Evolutionary conservation across 2,797 vertebrate species (phyloP), one percentile per base, ranked within the genome.

Genomic region (Smutsia temminckii): DNA sequence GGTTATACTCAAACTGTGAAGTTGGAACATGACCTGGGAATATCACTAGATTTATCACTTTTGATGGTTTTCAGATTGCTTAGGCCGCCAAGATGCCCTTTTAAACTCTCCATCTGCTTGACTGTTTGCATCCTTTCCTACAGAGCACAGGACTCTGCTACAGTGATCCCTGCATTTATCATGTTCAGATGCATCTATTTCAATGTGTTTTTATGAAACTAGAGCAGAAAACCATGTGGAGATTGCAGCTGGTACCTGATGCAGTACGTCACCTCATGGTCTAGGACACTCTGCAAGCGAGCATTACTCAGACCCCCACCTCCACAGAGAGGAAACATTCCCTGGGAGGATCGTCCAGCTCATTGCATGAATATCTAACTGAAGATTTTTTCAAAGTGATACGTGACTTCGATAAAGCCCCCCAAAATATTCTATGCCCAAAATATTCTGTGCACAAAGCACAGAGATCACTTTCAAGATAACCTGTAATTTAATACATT

Each of bases 1-100:
- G 96, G 81, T 93, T 93, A 74, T 78, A 85, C 79, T 96, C 95
- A 92, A 87, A 96, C 95, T 81, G 91, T 97, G 95, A 97, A 96
- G 95, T 81, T 97, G 93, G 95, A 95, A 94, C 92, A 96, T 95
- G 97, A 97, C 96, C 95, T 94, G 79, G 27, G 90, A 68, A 59
- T 91, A 96, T 96, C 93, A 64, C 66, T 68, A 97, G 88, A 97
- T 97, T 97, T 95, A 97, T 97, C 96, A 97, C 93, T 97, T 95
- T 89, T 97, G 97, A 97, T 97, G 85, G 96, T 69, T 97, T 96
- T 97, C 88, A 89, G 95, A 97, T 97, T 97, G 93, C 89, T 61
- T 94, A 79, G 95, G 90, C 18, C 0, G 64, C 88, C 85, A 90
- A 88, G 85, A 94, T 97, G 96, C 93, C 96, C 96, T 97, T 96